Percentiles rank a stretch among this genome's conserved stretches.
These are phyloP conservation scores for Chromobotia macracanthus DNA, from an alignment of 2,797 vertebrate species.

Conservation along the genomic window DNA sequence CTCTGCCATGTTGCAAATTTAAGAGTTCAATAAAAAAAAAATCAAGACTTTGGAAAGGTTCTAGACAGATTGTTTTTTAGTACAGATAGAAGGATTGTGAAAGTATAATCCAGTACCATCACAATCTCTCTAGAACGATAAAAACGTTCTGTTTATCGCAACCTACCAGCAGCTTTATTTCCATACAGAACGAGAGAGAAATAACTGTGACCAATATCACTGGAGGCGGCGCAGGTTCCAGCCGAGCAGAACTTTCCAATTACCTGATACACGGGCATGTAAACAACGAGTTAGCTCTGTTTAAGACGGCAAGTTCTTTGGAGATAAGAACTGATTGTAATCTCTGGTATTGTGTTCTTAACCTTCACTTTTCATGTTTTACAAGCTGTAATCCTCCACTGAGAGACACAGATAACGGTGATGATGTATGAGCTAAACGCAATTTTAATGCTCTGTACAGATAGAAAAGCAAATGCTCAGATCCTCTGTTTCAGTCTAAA, in stretches of 20 bases:
- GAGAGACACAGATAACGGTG: constrained; percentile 40
- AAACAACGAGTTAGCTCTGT: constrained; percentile 40
- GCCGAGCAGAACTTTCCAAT: constrained; percentile 59
- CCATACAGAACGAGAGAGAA: constrained; percentile 31
- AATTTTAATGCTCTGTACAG: constrained; percentile 28
- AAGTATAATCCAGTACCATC: constrained; percentile 17
- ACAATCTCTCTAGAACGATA: constrained; percentile 31
- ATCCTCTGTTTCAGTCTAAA: constrained; percentile 19
- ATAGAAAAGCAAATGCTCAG: not conserved
- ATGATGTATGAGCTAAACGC: constrained; percentile 40
- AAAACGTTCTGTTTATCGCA: constrained; percentile 32
- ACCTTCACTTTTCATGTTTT: constrained; percentile 56
- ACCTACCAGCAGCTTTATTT: constrained; percentile 41
- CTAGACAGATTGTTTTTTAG: constrained; percentile 14
- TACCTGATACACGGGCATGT: constrained; percentile 47
- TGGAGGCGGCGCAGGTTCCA: constrained; percentile 42
- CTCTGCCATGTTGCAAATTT: constrained; percentile 11
- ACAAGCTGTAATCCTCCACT: constrained; percentile 44
- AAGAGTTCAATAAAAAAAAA: not conserved
- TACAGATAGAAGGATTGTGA: constrained; percentile 37
- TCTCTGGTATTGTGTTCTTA: constrained; percentile 53
- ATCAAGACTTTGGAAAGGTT: constrained; percentile 2
- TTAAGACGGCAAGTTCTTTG: constrained; percentile 43
- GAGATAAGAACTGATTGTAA: constrained; percentile 56
- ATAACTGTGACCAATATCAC: constrained; percentile 26